Evolutionary conservation across 1,140 invertebrate species (phyloP).

Genomic region (Paraescarpia echinospica): DNA sequence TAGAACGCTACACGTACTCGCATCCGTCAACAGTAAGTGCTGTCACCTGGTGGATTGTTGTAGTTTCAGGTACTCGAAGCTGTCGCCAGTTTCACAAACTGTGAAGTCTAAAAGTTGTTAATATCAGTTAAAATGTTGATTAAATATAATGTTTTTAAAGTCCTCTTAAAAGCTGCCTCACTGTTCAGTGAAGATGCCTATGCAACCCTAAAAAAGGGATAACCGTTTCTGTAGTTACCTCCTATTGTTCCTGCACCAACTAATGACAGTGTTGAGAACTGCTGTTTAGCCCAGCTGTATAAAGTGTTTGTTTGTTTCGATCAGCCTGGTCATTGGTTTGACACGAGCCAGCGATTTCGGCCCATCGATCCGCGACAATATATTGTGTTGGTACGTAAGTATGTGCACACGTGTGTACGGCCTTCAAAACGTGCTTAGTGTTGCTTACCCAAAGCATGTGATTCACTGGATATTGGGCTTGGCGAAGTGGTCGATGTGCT

Average conservation of each 20-base stretch:
- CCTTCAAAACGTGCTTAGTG: neutral
- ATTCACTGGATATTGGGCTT: neutral
- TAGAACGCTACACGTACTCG: constrained; percentile 24
- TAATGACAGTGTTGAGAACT: neutral
- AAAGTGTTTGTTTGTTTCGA: neutral
- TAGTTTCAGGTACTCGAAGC: neutral
- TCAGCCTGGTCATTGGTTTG: neutral
- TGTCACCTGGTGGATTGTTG: neutral
- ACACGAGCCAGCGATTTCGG: neutral
- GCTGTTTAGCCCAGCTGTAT: neutral
- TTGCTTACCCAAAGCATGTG: neutral
- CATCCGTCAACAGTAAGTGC: constrained; percentile 18
- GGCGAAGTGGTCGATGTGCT: neutral
- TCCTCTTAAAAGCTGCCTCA: no score
- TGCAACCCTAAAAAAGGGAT: neutral
- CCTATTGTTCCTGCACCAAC: neutral
- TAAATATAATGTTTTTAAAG: no score
- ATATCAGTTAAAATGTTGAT: no score
- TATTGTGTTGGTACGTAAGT: neutral
- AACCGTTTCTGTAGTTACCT: no score
- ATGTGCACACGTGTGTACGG: neutral
- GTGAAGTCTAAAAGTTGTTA: no score
- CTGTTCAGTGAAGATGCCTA: no score
- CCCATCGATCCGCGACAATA: neutral
- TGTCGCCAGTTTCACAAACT: no score